These are phyloP conservation scores for Meloe dianella DNA, from an alignment of 2,888 invertebrate species.

Conservation along the genomic window DNA sequence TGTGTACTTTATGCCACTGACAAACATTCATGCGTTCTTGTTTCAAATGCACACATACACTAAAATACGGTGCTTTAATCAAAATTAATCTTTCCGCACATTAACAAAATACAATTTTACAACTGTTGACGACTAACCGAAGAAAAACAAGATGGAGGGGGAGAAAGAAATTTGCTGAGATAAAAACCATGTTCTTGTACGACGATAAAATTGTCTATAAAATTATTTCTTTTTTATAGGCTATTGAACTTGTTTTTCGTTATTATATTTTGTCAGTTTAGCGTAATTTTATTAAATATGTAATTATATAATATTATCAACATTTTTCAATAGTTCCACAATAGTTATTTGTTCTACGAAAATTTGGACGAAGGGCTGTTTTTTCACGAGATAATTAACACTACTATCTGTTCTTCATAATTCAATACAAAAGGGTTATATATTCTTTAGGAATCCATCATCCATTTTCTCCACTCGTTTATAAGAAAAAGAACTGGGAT, in stretches of 20 bases:
- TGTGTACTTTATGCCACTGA: too few species aligned
- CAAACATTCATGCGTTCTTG: too few species aligned
- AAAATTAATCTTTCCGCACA: conserved; percentile 9
- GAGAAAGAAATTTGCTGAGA: neutral
- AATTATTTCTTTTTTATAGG: conserved; percentile 2
- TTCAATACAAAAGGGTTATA: neutral
- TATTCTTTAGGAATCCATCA: neutral
- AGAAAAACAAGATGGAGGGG: neutral
- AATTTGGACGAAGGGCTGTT: neutral
- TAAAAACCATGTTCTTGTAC: neutral
- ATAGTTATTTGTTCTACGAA: neutral
- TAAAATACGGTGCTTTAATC: neutral
- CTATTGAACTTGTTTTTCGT: neutral
- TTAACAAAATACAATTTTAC: conserved; percentile 7
- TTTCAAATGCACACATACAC: too few species aligned
- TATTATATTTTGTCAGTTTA: neutral
- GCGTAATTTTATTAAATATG: neutral
- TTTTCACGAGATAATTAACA: conserved; percentile 21
- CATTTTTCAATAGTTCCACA: neutral
- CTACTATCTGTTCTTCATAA: conserved; percentile 3
- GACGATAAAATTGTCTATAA: conserved; percentile 3
- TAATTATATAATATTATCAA: neutral
- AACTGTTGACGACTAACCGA: neutral
- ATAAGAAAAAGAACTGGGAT: conserved; percentile 35
- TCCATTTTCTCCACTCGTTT: conserved; percentile 15